Conservation (phyloP, 2,888 invertebrate species). For the Dryococelus australis region DNA sequence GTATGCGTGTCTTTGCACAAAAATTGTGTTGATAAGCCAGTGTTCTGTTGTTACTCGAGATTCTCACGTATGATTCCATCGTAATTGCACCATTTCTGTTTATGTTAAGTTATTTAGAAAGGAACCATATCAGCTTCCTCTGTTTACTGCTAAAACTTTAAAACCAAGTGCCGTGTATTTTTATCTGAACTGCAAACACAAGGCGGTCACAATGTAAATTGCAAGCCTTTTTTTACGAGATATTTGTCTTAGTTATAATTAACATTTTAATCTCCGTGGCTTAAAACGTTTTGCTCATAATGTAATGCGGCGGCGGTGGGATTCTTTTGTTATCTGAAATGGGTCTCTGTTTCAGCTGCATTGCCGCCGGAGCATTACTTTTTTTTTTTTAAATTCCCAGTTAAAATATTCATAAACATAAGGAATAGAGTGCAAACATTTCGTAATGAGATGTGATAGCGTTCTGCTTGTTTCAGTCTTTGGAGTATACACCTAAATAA, state of each 20-base stretch:
- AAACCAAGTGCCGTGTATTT: neutral
- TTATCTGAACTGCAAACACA: neutral
- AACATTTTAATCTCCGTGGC: slow-evolving; percentile 28
- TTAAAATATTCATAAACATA: slow-evolving; percentile 10
- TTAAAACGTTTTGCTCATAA: slow-evolving; percentile 23
- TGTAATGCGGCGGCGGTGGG: neutral
- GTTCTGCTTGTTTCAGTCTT: neutral
- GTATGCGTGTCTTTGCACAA: too few relatives aligned
- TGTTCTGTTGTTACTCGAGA: neutral
- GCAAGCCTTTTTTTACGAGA: neutral
- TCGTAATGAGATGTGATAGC: slow-evolving; percentile 4
- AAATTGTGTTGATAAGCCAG: too few relatives aligned
- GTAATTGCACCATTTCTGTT: neutral
- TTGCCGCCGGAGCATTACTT: neutral
- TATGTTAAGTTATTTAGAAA: neutral
- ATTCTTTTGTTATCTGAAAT: slow-evolving; percentile 2
- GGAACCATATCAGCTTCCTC: neutral
- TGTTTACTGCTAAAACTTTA: slow-evolving; percentile 16
- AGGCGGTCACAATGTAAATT: slow-evolving; percentile 9
- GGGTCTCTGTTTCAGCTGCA: neutral
- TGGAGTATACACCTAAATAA: neutral
- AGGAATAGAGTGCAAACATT: slow-evolving; percentile 10
- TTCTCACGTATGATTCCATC: neutral
- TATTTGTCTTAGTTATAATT: slow-evolving; percentile 27
- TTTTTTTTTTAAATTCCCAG: neutral